Evolutionary conservation across 2,888 invertebrate genomes (phyloP).

Genomic region (Leptopterna dolabrata): DNA sequence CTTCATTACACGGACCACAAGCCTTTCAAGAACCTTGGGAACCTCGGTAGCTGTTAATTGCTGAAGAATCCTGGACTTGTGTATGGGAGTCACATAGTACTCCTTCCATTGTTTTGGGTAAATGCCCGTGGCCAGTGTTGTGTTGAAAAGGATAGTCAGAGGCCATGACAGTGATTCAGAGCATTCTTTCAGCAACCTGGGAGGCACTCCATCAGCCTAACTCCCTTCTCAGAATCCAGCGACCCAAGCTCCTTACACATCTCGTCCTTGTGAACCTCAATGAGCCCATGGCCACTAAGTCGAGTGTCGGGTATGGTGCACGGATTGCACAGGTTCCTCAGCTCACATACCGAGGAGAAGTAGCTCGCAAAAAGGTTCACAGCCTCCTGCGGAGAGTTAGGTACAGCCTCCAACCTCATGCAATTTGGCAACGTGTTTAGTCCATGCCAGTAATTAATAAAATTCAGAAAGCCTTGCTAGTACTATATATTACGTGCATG

Average conservation of each 20-base stretch:
- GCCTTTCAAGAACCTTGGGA: not conserved
- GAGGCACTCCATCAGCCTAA: not conserved
- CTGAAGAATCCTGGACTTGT: not conserved
- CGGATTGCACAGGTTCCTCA: no score
- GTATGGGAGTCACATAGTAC: not conserved
- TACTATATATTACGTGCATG: no score
- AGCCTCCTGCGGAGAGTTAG: no score
- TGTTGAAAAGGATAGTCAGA: not conserved
- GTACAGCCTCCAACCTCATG: no score
- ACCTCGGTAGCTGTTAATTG: not conserved
- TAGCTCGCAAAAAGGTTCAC: no score
- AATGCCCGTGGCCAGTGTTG: not conserved
- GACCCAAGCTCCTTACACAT: not conserved
- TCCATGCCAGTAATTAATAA: no score
- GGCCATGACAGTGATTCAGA: not conserved
- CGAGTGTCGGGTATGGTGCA: no score
- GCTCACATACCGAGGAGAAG: no score
- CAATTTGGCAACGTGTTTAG: no score
- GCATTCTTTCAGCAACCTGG: not conserved
- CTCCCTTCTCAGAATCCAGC: not conserved
- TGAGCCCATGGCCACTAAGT: no score
- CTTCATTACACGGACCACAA: not conserved
- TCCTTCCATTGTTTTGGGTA: not conserved
- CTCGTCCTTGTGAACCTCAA: not conserved
- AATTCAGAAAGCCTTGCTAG: no score